Evolutionary conservation across 2,797 vertebrate genomes (phyloP).

Genomic region (Chanos chanos): DNA sequence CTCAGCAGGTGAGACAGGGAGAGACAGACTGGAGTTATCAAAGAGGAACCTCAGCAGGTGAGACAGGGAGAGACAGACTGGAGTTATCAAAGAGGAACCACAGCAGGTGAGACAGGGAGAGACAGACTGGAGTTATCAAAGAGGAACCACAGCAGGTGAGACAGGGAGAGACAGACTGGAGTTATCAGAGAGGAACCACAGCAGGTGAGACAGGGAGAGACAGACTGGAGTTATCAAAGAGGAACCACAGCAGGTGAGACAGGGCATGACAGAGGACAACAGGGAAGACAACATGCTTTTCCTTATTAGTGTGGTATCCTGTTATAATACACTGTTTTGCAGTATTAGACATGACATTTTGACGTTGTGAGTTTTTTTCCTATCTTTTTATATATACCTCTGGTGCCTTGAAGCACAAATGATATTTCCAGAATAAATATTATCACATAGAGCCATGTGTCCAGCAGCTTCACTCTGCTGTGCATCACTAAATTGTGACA

Average conservation of each 20-base stretch:
- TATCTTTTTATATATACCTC: too few species aligned
- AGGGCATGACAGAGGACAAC: conserved; percentile 97
- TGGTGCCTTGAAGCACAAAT: too few species aligned
- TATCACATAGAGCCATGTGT: too few species aligned
- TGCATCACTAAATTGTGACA: too few species aligned
- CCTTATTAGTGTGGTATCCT: too few species aligned
- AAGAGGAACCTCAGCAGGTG: conserved; percentile 97
- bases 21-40: conserved; percentile 97
- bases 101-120: conserved; percentile 97
- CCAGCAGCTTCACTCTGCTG: too few species aligned
- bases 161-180: conserved; percentile 95
- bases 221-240: conserved; percentile 99
- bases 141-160: conserved; percentile 97
- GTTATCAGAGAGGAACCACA: conserved; percentile 99
- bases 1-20: too few species aligned
- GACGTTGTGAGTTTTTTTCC: too few species aligned
- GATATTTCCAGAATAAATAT: too few species aligned
- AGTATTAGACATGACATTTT: too few species aligned
- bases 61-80: conserved; percentile 97
- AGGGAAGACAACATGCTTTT: too few species aligned
- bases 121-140: conserved; percentile 98
- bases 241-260: conserved; percentile 96
- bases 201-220: conserved; percentile 92
- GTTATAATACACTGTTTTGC: too few species aligned
- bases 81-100: conserved; percentile 97